phyloP scores from a whole-genome alignment of 2,113 vertebrate species.

The Nothobranchius kuhntae region DNA sequence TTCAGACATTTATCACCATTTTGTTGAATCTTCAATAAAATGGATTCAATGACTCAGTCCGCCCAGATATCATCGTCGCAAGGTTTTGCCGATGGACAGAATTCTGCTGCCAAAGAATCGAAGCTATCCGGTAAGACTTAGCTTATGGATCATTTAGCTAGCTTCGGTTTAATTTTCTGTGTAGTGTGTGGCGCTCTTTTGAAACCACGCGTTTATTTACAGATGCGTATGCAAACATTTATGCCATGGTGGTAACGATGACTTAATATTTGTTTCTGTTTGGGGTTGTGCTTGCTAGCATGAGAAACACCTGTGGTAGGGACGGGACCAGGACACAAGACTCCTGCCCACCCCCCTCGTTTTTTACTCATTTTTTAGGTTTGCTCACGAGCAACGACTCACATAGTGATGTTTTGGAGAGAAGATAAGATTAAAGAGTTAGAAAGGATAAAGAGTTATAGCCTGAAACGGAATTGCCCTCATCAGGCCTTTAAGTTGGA shows the following conservation, averaged over 20 bases:
- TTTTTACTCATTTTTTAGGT: no score
- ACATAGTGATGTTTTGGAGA: no score
- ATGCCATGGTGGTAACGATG: background rate
- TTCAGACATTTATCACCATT: constrained; percentile 17
- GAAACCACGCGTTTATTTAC: no score
- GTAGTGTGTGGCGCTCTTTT: background rate
- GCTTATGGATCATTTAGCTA: background rate
- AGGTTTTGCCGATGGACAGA: constrained; percentile 76
- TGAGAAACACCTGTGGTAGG: constrained; percentile 51
- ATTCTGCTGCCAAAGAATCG: constrained; percentile 77
- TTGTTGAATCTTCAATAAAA: constrained; percentile 57
- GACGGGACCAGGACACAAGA: constrained; percentile 2
- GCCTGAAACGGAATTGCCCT: no score
- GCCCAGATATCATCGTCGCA: constrained; percentile 82
- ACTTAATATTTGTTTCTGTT: background rate
- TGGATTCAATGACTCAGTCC: constrained; percentile 82
- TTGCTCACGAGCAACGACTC: no score
- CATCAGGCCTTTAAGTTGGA: background rate
- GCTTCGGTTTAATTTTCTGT: accelerated
- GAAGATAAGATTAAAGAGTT: no score
- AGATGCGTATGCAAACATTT: no score
- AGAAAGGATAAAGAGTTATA: no score
- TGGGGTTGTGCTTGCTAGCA: background rate
- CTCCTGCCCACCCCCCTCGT: no score
- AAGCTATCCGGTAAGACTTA: constrained; percentile 77